phyloP scores from a whole-genome alignment of 2,888 invertebrate genomes.

The Lepidocyrtinus sp. region DNA sequence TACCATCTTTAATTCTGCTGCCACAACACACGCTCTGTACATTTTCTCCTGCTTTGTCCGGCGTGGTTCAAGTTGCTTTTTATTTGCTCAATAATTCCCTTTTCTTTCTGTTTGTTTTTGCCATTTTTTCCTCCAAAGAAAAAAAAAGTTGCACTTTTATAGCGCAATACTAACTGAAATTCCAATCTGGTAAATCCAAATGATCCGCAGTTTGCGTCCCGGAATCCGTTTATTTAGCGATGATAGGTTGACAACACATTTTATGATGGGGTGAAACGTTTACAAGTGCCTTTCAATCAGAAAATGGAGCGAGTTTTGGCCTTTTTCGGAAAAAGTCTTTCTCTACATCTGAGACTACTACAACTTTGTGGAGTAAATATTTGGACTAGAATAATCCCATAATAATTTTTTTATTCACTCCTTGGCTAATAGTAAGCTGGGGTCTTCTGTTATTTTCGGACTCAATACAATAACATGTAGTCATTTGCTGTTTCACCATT shows the following conservation, averaged over 20 bases:
- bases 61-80: no score
- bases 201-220: neutral
- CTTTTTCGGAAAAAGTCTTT: no score
- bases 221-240: neutral
- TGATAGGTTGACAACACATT: conserved; percentile 10
- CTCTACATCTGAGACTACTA: neutral
- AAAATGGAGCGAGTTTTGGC: neutral
- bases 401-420: conserved; percentile 3
- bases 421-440: neutral
- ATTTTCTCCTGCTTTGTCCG: no score
- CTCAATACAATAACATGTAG: neutral
- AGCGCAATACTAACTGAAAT: neutral
- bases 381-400: neutral
- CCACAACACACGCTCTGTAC: no score
- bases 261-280: neutral
- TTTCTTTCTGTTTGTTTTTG: neutral
- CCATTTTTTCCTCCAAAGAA: neutral
- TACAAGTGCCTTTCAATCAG: conserved; percentile 10
- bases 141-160: neutral
- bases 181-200: no score
- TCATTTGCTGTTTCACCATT: neutral
- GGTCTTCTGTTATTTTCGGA: no score
- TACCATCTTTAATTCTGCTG: conserved; percentile 19
- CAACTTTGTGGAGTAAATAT: neutral
- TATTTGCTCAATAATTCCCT: no score